Conservation (phyloP, 2,113 vertebrate genomes). For the Lota lota region DNA sequence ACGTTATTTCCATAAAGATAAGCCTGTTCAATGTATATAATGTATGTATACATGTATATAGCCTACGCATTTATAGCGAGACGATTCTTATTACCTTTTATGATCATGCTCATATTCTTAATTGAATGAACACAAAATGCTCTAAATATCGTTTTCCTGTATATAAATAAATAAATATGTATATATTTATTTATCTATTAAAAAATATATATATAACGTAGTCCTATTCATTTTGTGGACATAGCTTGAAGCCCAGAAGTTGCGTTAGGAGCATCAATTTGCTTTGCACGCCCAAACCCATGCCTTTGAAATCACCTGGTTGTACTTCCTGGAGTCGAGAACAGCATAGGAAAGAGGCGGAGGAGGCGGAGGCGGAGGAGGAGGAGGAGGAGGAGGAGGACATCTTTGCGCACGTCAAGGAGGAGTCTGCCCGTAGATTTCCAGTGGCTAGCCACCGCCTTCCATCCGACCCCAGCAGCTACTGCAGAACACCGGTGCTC, state of each 20-base stretch:
- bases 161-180: no score
- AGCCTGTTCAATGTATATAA: background rate
- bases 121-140: no score
- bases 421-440: constrained; percentile 59
- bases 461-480: constrained; percentile 50
- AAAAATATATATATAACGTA: no score
- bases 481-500: constrained; percentile 53
- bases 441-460: constrained; percentile 72
- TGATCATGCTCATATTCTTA: no score
- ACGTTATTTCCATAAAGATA: no score
- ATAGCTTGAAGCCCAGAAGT: no score
- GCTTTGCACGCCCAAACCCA: background rate
- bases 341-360: no score
- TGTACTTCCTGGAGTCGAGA: constrained; percentile 17
- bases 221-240: no score
- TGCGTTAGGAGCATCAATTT: no score
- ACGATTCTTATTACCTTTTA: background rate
- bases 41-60: no score
- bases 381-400: background rate
- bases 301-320: constrained; percentile 40
- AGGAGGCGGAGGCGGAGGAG: background rate
- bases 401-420: constrained; percentile 40
- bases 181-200: no score
- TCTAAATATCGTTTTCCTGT: no score
- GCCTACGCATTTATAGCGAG: background rate